Base-by-base conservation (phyloP, 1,140 invertebrate genomes). In the Drosophila ficusphila region DNA sequence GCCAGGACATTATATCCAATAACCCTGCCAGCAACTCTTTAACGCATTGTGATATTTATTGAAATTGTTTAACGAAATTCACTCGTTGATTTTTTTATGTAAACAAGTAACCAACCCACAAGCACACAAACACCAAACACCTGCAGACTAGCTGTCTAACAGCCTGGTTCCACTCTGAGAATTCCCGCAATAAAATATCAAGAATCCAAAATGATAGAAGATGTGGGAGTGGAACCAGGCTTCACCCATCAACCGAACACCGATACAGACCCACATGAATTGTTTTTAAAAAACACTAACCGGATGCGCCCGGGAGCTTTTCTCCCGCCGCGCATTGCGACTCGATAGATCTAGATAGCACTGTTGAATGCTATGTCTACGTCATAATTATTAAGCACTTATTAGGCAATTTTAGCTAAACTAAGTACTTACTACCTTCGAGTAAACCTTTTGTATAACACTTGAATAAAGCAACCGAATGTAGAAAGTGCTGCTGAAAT, bases 41-140 rank as follows among this genome's bases (percentile, higher is more conserved):
- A 76, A 89, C 53, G 69, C 75, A 88, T 76, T 88, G 82, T 88
- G 82, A 88, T 88, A 88, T 88, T 88, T 88, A 88, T 88, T 82
- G 83, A 88, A 88, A 82, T 75, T 82, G 73, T 81, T 76, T 74
- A 58, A 78, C 41, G 47, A 72, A 56, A 49, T 42, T 64, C 72
- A 56, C 69, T 58, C 46, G 51, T 44, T 49, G 51, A 79, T 61
- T 74, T 79, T 42, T 77, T 58, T 61, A 33, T 49, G 16, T 38
- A 48, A 48, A 53, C 51, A 39, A n/a, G 49, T 57, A 76, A 39
- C 23, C 38, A 36, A 62, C 12, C 33, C 25, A 57, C 51, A 71
- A 31, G 42, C 65, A 52, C 38, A 71, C 44, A 34, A 44, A 62
- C 53, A 33, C 31, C 41, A 53, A 14, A 39, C 25, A 72, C 27